Evolutionary conservation across 2,113 vertebrate genomes (phyloP).

Genomic region (Psittacula cyanocephala): DNA sequence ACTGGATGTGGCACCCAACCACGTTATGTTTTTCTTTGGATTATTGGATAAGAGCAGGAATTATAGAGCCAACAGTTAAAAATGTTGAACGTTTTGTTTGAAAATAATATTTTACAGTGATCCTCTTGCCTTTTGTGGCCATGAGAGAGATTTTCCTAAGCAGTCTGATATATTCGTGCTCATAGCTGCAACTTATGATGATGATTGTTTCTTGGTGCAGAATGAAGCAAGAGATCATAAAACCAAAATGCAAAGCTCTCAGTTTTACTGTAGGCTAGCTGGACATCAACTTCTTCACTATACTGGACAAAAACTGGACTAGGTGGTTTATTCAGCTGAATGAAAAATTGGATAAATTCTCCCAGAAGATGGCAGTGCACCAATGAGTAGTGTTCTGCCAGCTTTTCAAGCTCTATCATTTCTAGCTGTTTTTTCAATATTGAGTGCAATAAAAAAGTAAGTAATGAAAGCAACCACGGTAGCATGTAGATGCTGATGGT

Average conservation of each 20-base stretch:
- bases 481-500: background rate
- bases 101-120: background rate
- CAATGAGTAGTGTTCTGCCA: background rate
- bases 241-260: background rate
- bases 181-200: background rate
- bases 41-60: background rate
- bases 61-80: background rate
- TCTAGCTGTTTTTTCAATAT: background rate
- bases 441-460: background rate
- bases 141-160: background rate
- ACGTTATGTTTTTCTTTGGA: background rate
- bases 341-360: background rate
- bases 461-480: background rate
- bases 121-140: background rate
- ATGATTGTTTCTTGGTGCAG: background rate
- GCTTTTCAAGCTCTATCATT: background rate
- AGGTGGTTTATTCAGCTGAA: background rate
- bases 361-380: conserved; percentile 56
- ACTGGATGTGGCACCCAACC: background rate
- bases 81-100: background rate
- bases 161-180: background rate
- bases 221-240: background rate
- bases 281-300: background rate
- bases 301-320: background rate
- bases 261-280: background rate